Evolutionary conservation across 35 echinoderm and acorn worm species (phyloP), one percentile per base, ranked within the genome.

Genomic region (Heliocidaris tuberculata): DNA sequence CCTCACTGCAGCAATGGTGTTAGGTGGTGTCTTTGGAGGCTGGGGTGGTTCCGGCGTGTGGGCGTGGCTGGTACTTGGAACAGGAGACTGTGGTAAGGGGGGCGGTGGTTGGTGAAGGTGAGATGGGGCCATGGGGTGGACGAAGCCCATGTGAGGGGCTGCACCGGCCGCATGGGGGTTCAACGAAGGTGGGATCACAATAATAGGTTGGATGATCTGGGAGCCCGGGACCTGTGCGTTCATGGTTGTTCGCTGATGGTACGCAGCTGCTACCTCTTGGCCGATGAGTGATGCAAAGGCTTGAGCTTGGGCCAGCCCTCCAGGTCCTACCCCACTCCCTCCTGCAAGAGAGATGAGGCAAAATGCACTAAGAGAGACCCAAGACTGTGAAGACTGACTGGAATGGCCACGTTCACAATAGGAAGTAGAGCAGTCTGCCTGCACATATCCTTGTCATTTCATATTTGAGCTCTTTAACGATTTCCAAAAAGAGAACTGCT

Each of bases 161-260:
- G 65, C 65, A 31, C 78, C 90, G 2, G 96, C 93, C 2, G 48
- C 85, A 88, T 94, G 49, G 42, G 86, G 94, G 85, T 95, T 95
- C 56, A 97, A 88, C 13, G 96, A 56, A 24, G 98, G 96, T 59
- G 98, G 98, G 85, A 99, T 99, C 7, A 99, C 98, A 30, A 99
- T 99, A 52, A 99, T 99, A 7, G 98, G 98, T 86, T 99, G 98
- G 92, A 99, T 99, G 92, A 99, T 99, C 94, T 97, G 98, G 17
- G 96, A 96, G 48, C 96, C 96, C 8, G 89, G 96, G 61, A 56
- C 89, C 85, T 95, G 95, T 21, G 94, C 65, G 56, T 94, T 93
- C n/a, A 85, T 27, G 30, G 60, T 94, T 50, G 94, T 88, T 17
- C 86, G 94, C 71, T 98, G 97, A 42, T 95, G 95, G 85, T 98